phyloP scores from a whole-genome alignment of 1,140 invertebrate genomes.

The Procambarus clarkii region DNA sequence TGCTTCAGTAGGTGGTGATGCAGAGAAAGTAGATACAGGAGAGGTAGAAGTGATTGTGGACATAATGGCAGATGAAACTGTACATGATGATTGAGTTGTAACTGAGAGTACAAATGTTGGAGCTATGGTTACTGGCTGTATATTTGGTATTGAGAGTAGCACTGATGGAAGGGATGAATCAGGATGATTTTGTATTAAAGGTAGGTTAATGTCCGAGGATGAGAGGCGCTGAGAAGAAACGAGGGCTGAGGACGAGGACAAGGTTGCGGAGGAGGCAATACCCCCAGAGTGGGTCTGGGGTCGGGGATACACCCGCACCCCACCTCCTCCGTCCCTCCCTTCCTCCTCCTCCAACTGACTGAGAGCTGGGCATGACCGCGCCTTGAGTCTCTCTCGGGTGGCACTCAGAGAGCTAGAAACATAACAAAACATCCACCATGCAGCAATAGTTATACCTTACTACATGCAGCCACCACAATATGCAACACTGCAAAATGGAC shows the following conservation, averaged over 20 bases:
- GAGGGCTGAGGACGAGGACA: conserved; percentile 34
- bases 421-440: conserved; percentile 66
- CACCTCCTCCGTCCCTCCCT: conserved; percentile 56
- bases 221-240: conserved; percentile 45
- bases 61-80: background rate
- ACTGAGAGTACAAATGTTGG: background rate
- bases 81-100: background rate
- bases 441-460: conserved; percentile 43
- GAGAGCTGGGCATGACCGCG: conserved; percentile 63
- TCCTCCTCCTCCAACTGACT: conserved; percentile 65
- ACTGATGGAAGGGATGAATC: background rate
- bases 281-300: conserved; percentile 24
- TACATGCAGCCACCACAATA: conserved; percentile 58
- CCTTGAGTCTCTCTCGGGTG: conserved; percentile 67
- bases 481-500: conserved; percentile 13
- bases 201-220: conserved; percentile 45
- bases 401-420: conserved; percentile 66
- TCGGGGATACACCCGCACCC: conserved; percentile 12
- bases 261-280: conserved; percentile 24
- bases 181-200: conserved; percentile 6
- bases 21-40: background rate
- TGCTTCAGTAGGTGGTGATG: background rate
- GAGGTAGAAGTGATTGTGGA: conserved; percentile 7
- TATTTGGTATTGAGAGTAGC: background rate
- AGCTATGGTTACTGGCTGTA: background rate